Percentiles rank a stretch among this genome's conserved stretches.
These are phyloP conservation scores for Himantopus leucocephalus DNA, from an alignment of 2,113 vertebrate species.

Conservation along the genomic window DNA sequence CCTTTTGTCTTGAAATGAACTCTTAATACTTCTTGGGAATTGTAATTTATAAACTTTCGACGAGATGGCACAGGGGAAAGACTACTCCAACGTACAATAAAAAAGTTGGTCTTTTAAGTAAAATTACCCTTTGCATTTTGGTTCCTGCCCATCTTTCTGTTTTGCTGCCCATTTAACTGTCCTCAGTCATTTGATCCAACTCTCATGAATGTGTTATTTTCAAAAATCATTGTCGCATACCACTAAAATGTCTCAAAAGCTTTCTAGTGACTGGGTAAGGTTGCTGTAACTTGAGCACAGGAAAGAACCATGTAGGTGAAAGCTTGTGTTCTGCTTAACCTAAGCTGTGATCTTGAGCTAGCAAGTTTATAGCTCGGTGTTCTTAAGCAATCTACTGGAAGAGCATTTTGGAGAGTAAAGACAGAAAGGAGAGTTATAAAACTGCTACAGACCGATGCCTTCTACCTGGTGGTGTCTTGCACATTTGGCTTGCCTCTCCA, in stretches of 20 bases:
- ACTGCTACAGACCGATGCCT: neutral
- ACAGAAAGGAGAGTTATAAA: neutral
- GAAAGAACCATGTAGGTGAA: neutral
- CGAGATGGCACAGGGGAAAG: slow-evolving; percentile 36
- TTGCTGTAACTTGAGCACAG: neutral
- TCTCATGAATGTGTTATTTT: neutral
- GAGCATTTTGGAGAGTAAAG: neutral
- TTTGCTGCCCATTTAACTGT: neutral
- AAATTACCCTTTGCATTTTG: slow-evolving; percentile 49
- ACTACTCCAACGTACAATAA: slow-evolving; percentile 54
- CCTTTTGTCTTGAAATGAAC: slow-evolving; percentile 50
- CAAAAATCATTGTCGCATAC: neutral
- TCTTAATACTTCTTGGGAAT: slow-evolving; percentile 30
- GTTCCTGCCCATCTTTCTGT: slow-evolving; percentile 39
- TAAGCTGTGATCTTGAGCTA: neutral
- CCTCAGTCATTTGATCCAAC: neutral
- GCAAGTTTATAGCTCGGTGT: neutral
- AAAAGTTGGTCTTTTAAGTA: slow-evolving; percentile 61
- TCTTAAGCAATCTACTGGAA: neutral
- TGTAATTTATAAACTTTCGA: slow-evolving; percentile 67
- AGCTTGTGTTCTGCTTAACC: neutral
- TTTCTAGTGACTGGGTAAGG: neutral
- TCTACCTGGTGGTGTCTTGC: neutral
- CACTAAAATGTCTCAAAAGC: neutral
- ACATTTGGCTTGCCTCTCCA: neutral